Evolutionary conservation across 2,113 vertebrate genomes (phyloP).

Genomic region (Chloropsis hardwickii): DNA sequence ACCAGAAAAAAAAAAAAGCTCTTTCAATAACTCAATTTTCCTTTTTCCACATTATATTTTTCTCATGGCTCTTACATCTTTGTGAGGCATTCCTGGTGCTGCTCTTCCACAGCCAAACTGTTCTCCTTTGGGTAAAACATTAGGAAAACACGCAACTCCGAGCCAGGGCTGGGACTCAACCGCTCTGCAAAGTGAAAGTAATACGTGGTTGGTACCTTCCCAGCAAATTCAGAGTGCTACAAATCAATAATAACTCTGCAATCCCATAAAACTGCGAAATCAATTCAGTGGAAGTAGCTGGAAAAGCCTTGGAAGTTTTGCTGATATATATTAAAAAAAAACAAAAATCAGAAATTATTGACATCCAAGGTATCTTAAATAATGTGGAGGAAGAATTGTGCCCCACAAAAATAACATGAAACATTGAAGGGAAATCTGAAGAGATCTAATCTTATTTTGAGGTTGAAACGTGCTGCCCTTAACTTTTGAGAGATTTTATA

Average conservation of each 20-base stretch:
- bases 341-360: neutral
- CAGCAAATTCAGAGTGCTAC: neutral
- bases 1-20: neutral
- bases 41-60: neutral
- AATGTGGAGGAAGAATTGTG: neutral
- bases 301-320: neutral
- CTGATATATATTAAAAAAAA: neutral
- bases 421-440: neutral
- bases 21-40: neutral
- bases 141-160: accelerated
- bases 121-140: neutral
- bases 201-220: neutral
- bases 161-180: neutral
- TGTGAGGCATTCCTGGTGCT: accelerated
- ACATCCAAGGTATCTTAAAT: neutral
- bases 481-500: neutral
- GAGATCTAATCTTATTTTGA: neutral
- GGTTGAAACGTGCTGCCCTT: neutral
- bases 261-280: neutral
- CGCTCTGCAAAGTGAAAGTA: conserved; percentile 45
- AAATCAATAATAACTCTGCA: neutral
- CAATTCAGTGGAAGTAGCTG: neutral
- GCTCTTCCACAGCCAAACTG: neutral
- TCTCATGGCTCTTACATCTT: neutral
- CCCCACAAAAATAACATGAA: neutral